Evolutionary conservation across 2,888 invertebrate species (phyloP), one percentile per base, ranked within the genome.

Genomic region (Marronus borbonicus): DNA sequence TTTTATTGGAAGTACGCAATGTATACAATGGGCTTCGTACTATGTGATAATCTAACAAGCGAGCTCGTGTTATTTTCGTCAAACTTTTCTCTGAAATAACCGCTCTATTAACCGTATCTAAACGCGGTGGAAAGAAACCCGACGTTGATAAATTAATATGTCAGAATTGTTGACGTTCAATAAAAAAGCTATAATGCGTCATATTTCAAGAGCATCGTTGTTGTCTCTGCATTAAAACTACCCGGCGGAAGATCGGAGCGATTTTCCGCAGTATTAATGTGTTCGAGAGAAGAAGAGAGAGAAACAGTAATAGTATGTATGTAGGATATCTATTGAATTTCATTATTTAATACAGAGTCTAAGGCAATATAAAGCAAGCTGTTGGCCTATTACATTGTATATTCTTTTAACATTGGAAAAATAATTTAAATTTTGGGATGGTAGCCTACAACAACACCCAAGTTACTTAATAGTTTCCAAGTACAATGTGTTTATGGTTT

Each of bases 81-180:
- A 64, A 64, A 65, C 12, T 39, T 55, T 55, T 55, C 17, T 17
- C 55, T n/a, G 14, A 55, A 55, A 55, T 55, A 64, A 69, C 28
- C n/a, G 50, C 44, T 52, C 50, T 52, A 31, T 69, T 69, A 69
- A 50, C 52, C 50, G 52, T 28, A 52, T 31, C 64, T 64, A 62
- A 75, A 39, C 28, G 55, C 55, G 44, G 39, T 14, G 62, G 62
- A 62, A 75, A 44, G 31, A 62, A 60, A 20, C 24, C n/a, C 49
- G 62, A 62, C 75, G 49, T 62, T 75, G 75, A 75, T 50, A 64
- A 75, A 75, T 75, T 39, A 39, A 10, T 75, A 44, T 62, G 60
- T 75, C 62, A 75, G 62, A 28, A 70, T 52, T 31, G 70, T 55
- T 70, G 75, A 49, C 75, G 50, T 75, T 44, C 64, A 75, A 75